Percentiles rank a stretch among this genome's conserved stretches.
These are phyloP conservation scores for Erpobdella octoculata DNA, from an alignment of 2,888 invertebrate genomes.

Conservation along the genomic window DNA sequence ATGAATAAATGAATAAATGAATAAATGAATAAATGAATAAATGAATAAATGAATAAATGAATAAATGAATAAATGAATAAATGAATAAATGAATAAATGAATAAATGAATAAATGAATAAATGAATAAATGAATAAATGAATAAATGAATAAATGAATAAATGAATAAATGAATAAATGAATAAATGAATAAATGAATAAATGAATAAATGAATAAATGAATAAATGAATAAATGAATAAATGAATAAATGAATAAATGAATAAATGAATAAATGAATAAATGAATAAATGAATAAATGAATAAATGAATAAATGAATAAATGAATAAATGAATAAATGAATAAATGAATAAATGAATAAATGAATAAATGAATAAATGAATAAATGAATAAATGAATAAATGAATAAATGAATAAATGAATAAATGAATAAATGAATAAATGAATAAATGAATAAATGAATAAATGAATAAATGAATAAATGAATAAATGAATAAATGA, in stretches of 20 bases:
- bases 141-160: constrained; percentile 3
- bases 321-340: constrained; percentile 1
- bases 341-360: too few relatives aligned
- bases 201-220: not conserved
- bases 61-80: too few relatives aligned
- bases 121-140: constrained; percentile 9
- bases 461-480: not conserved
- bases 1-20: not conserved
- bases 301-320: not conserved
- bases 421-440: constrained; percentile 3
- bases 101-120: constrained; percentile 14
- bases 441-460: not conserved
- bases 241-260: too few relatives aligned
- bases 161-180: not conserved
- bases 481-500: not conserved
- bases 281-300: not conserved
- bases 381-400: constrained; percentile 14
- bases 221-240: not conserved
- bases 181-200: not conserved
- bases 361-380: not conserved
- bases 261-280: too few relatives aligned
- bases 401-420: constrained; percentile 9
- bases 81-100: not conserved
- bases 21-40: not conserved
- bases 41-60: constrained; percentile 1